phyloP scores from a whole-genome alignment of 1,140 invertebrate genomes.

The Pissodes strobi region DNA sequence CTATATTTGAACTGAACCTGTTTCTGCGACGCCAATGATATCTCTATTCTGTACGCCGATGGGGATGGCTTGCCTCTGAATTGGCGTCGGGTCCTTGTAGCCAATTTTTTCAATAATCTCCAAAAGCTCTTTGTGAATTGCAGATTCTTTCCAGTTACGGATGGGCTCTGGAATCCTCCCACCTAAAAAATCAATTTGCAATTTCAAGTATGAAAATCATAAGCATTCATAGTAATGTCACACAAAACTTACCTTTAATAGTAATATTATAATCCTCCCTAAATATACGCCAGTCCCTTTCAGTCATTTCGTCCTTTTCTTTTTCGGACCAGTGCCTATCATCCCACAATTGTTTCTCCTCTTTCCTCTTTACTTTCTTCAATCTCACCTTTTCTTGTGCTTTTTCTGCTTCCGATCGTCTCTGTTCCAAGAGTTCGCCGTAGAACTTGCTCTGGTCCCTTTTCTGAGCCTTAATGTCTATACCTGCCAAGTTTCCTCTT shows the following conservation, averaged over 20 bases:
- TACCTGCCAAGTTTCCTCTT: conserved; percentile 95
- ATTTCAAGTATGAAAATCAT: background rate
- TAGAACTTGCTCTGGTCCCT: conserved; percentile 98
- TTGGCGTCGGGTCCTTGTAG: conserved; percentile 98
- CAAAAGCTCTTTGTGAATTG: conserved; percentile 88
- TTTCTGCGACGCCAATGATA: conserved; percentile 99
- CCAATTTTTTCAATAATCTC: conserved; percentile 96
- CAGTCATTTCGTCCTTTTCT: conserved; percentile 92
- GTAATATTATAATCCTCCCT: conserved; percentile 99
- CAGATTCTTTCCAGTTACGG: conserved; percentile 91
- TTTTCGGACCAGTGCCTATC: conserved; percentile 99
- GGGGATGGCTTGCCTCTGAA: conserved; percentile 98
- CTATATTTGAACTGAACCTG: conserved; percentile 86
- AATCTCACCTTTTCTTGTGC: conserved; percentile 94
- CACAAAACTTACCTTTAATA: conserved; percentile 74
- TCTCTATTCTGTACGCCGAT: conserved; percentile 98
- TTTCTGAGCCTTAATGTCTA: conserved; percentile 97
- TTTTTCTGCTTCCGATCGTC: conserved; percentile 95
- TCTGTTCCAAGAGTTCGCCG: conserved; percentile 91
- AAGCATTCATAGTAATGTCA: background rate
- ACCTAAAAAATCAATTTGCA: conserved; percentile 56
- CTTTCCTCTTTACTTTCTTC: conserved; percentile 92
- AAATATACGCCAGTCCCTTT: conserved; percentile 99
- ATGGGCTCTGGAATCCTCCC: conserved; percentile 97
- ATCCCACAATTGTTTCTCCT: conserved; percentile 99